Evolutionary conservation across 1,140 invertebrate species (phyloP).

Genomic region (Saccostrea echinata): DNA sequence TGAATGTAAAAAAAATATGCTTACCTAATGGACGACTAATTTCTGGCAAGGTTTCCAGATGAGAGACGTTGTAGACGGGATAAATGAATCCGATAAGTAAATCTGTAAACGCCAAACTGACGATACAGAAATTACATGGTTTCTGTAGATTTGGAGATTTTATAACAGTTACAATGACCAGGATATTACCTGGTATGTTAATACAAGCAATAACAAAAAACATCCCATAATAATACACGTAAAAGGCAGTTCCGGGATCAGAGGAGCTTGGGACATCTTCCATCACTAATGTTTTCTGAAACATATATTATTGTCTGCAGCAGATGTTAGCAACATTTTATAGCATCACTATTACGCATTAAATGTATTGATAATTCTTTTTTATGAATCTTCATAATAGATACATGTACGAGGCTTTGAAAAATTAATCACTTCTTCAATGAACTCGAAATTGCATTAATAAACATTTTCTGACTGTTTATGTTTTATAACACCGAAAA

Average conservation of each 20-base stretch:
- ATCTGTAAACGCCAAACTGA: conserved; percentile 60
- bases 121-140: conserved; percentile 62
- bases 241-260: conserved; percentile 50
- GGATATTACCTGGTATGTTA: conserved; percentile 59
- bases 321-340: not conserved
- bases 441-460: no score
- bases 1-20: no score
- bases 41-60: conserved; percentile 50
- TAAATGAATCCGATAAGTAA: conserved; percentile 60
- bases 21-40: conserved; percentile 58
- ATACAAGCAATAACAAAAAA: conserved; percentile 52
- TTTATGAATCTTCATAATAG: no score
- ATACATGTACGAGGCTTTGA: no score
- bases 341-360: no score
- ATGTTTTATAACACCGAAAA: no score
- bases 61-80: conserved; percentile 61
- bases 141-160: conserved; percentile 46
- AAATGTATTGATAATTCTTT: no score
- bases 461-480: no score
- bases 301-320: not conserved
- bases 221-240: conserved; percentile 62
- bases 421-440: no score
- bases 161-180: conserved; percentile 56
- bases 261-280: not conserved
- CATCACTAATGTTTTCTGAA: not conserved